phyloP scores from a whole-genome alignment of 2,888 invertebrate species.

The Zootermopsis nevadensis region DNA sequence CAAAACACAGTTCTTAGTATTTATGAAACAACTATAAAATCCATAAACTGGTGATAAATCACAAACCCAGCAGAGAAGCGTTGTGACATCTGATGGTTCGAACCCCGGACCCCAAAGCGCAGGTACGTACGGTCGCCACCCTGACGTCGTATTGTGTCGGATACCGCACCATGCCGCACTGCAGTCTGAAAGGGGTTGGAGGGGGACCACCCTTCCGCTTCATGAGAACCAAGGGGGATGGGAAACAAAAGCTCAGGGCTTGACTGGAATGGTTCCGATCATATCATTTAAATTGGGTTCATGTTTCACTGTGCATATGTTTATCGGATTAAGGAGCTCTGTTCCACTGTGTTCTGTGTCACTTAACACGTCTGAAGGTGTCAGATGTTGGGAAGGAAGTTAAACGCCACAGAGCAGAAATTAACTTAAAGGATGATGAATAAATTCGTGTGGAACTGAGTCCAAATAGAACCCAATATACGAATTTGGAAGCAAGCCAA shows the following conservation, averaged over 20 bases:
- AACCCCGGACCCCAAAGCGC: not conserved
- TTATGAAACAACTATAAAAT: no score
- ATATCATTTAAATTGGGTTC: constrained; percentile 29
- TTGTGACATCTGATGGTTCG: not conserved
- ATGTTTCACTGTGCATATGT: constrained; percentile 7
- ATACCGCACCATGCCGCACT: constrained; percentile 30
- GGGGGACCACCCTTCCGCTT: not conserved
- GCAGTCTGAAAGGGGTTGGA: constrained; percentile 23
- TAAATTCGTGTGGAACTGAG: no score
- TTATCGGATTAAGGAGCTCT: not conserved
- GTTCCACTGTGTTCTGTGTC: no score
- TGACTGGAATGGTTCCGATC: constrained; percentile 3
- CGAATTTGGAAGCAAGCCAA: no score
- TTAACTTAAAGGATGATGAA: no score
- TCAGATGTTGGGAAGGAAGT: not conserved
- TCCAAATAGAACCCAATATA: no score
- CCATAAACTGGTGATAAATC: no score
- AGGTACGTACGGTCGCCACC: not conserved
- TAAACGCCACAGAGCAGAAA: no score
- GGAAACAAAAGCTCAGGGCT: not conserved
- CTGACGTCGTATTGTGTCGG: not conserved
- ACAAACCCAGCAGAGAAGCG: no score
- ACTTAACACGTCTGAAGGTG: not conserved
- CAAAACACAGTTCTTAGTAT: no score
- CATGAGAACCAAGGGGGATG: not conserved